Evolutionary conservation across 2,113 vertebrate species (phyloP), one percentile per base, ranked within the genome.

Genomic region (Platysternon megacephalum): DNA sequence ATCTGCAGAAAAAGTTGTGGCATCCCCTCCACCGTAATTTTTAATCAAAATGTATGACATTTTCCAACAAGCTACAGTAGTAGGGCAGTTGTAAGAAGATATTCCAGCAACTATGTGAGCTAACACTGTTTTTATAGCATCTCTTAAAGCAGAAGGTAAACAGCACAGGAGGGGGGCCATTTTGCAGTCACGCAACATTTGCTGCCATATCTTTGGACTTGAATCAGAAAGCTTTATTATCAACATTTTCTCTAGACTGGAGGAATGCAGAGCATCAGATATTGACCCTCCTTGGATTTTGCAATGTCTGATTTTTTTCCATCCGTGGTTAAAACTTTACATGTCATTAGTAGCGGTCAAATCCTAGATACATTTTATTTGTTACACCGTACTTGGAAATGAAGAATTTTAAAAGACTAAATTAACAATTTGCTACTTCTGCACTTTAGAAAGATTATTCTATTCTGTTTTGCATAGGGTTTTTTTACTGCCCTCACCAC

Each of bases 201-300:
- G 24, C 83, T 91, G 78, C 91, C 88, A 80, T 42, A 52, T 80
- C 88, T 92, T 55, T 89, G 76, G 74, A 84, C 65, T 89, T 82
- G 65, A 92, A 80, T 84, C 91, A 95, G 82, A 92, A 94, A 94
- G 72, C 74, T 89, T 89, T 91, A 86, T 52, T 93, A 35, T 3
- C 19, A 82, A 7, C 19, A 13, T 2, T 84, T 92, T 93, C 85
- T 79, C 3, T 44, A 88, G 44, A 48, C 46, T 49, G 56, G 74
- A 95, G 80, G 52, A 94, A 89, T 4, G 55, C 0, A 93, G n/a
- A 10, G 19, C 21, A 56, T 11, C 29, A 91, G 48, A 88, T 85
- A 79, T 85, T 35, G 87, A 79, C 24, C 68, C 84, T 56, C 28
- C 53, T 52, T 21, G 58, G 24, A 51, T 82, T 96, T 84, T 76